Evolutionary conservation across 2,888 invertebrate genomes (phyloP).

Genomic region (Diaphora mendica): DNA sequence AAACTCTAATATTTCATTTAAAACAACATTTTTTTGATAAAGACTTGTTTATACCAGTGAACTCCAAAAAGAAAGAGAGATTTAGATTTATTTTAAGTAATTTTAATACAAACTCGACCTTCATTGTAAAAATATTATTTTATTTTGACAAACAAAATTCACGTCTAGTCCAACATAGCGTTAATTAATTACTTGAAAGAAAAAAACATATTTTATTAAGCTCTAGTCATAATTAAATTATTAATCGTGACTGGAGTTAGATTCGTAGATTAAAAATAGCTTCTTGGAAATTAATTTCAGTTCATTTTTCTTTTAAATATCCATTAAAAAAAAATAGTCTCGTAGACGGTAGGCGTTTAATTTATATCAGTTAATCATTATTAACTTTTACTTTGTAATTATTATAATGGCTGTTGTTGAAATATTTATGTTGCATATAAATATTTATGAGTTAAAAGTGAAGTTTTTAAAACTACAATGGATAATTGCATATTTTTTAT

Average conservation of each 20-base stretch:
- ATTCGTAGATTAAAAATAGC: background rate
- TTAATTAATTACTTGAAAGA: conserved; percentile 28
- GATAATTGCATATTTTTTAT: background rate
- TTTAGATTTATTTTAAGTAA: no score
- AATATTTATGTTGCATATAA: background rate
- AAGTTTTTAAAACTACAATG: background rate
- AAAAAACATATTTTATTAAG: conserved; percentile 20
- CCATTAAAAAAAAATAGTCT: background rate
- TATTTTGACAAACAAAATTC: background rate
- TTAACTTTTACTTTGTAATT: background rate
- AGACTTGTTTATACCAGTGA: no score
- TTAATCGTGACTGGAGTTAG: conserved; percentile 15
- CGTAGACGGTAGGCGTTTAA: background rate
- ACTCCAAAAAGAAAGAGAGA: no score
- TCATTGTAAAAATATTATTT: background rate
- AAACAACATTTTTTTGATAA: no score
- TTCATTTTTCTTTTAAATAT: background rate
- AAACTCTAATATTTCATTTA: no score
- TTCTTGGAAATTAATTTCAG: background rate
- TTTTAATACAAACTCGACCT: background rate
- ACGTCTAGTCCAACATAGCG: background rate
- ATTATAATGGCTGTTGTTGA: background rate
- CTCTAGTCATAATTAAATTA: conserved; percentile 34
- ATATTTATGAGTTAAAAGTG: background rate
- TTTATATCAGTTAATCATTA: background rate